Percentiles rank a stretch among this genome's conserved stretches.
Evolutionary conservation across 2,888 invertebrate genomes (phyloP).

Genomic region (Crocallis elinguaria): DNA sequence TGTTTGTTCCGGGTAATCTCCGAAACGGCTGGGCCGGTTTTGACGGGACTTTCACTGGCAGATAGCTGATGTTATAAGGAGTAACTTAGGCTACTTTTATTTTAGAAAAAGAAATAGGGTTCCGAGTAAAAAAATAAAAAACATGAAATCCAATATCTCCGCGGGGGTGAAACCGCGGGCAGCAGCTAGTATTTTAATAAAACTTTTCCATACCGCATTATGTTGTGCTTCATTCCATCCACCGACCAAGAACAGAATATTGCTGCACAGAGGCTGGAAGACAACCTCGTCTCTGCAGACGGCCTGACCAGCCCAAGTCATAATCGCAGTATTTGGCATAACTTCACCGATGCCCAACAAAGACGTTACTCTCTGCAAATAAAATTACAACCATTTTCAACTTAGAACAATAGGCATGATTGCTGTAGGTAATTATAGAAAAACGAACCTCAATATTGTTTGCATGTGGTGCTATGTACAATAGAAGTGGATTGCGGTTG

Average conservation of each 20-base stretch:
- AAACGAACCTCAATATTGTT: slow-evolving; percentile 69
- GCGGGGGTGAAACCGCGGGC: too few species aligned
- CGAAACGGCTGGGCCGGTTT: too few species aligned
- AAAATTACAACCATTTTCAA: background rate
- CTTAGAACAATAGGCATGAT: background rate
- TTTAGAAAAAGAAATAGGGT: too few species aligned
- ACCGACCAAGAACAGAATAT: slow-evolving; percentile 87
- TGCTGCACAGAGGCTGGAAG: slow-evolving; percentile 86
- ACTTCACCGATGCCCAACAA: slow-evolving; percentile 86
- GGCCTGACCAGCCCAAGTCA: slow-evolving; percentile 76
- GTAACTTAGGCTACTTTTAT: too few species aligned
- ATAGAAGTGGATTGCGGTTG: slow-evolving; percentile 78
- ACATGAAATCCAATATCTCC: too few species aligned
- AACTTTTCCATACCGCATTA: slow-evolving; percentile 53
- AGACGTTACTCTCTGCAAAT: slow-evolving; percentile 63
- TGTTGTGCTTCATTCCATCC: slow-evolving; percentile 85
- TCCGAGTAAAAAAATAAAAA: too few species aligned
- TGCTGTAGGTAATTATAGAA: background rate
- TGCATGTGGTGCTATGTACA: slow-evolving; percentile 68
- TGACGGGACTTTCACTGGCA: too few species aligned
- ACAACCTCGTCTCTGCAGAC: slow-evolving; percentile 83
- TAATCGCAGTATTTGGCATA: slow-evolving; percentile 82
- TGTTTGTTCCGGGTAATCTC: too few species aligned
- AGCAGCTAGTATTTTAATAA: background rate
- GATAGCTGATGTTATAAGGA: too few species aligned